These are phyloP conservation scores for Anniella stebbinsi DNA, from an alignment of 2,797 vertebrate species.

Conservation along the genomic window DNA sequence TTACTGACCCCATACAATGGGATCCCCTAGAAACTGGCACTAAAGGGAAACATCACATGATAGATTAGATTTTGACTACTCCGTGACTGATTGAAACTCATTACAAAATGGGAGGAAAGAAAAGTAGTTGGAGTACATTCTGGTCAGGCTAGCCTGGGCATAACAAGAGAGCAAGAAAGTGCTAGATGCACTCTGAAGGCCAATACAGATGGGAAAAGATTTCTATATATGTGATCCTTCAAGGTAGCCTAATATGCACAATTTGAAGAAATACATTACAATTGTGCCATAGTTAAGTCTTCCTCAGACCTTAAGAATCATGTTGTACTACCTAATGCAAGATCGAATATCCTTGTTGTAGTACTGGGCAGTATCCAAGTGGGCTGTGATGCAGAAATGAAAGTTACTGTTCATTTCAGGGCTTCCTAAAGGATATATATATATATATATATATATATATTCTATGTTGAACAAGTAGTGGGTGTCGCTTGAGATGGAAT, in stretches of 20 bases:
- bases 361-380: background rate
- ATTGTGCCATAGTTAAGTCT: background rate
- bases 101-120: background rate
- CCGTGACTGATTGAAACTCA: background rate
- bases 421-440: no score
- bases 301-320: background rate
- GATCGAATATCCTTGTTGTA: background rate
- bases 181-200: background rate
- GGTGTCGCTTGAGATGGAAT: no score
- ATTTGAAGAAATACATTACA: background rate
- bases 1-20: background rate
- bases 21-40: background rate
- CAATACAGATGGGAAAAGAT: background rate
- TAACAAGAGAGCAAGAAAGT: background rate
- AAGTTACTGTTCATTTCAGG: no score
- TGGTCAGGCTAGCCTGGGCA: background rate
- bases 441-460: no score
- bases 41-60: background rate
- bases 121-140: background rate
- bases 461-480: no score
- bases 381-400: no score
- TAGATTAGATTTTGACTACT: background rate
- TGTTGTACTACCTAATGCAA: background rate
- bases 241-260: background rate
- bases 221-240: background rate